A percentile compares a stretch with the other conserved stretches of the same genome.
Conservation (phyloP, 2,113 vertebrate species). For the Pelmatolapia mariae region DNA sequence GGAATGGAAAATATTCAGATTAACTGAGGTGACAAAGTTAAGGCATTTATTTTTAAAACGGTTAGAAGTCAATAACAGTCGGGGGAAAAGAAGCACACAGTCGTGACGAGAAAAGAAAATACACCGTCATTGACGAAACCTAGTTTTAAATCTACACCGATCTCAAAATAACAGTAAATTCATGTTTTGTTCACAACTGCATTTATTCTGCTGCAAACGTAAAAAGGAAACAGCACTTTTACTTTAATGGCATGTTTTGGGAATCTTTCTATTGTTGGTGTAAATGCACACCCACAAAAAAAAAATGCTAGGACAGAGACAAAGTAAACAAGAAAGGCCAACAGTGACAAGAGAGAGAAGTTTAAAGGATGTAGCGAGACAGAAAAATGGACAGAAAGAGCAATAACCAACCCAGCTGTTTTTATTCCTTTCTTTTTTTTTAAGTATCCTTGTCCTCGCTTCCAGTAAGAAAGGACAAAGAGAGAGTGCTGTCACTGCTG, state of each 20-base stretch:
- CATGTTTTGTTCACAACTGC: not conserved
- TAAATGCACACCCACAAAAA: not conserved
- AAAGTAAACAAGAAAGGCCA: not conserved
- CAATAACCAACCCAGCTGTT: not conserved
- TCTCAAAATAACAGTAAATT: not conserved
- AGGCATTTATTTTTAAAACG: not conserved
- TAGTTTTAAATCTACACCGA: not conserved
- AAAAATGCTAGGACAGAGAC: not conserved
- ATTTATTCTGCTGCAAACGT: not conserved
- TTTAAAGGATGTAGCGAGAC: not conserved
- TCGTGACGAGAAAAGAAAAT: not conserved
- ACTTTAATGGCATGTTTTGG: not conserved
- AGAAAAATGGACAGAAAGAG: not conserved
- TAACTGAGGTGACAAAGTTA: not conserved
- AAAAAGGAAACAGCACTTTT: not conserved
- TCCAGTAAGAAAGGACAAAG: constrained; percentile 3
- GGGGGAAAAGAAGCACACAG: not conserved
- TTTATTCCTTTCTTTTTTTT: not conserved
- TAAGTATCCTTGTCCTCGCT: not conserved
- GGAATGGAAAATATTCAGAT: not conserved
- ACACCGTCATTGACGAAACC: not conserved
- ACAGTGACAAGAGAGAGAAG: not conserved
- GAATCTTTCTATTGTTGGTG: not conserved
- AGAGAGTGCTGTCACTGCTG: not conserved
- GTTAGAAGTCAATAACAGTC: not conserved